Conservation (phyloP, 2,113 vertebrate species). For the Eurystomus gularis region DNA sequence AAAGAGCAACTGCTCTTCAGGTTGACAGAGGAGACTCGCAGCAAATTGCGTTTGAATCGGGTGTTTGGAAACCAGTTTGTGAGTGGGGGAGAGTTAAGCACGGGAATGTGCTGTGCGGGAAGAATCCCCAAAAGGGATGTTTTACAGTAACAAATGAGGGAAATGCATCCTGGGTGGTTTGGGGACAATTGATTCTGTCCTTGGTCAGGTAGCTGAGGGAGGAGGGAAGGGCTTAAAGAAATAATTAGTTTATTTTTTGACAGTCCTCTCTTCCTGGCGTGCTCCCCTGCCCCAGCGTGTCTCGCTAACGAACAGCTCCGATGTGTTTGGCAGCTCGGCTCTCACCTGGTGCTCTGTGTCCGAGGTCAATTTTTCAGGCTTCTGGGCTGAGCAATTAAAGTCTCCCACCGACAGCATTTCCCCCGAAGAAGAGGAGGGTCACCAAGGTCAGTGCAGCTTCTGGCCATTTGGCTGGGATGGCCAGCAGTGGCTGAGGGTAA, state of each 20-base stretch:
- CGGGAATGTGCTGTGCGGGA: not conserved
- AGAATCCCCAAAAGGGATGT: not conserved
- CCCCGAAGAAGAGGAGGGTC: too few species aligned
- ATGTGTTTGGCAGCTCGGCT: not conserved
- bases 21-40: not conserved
- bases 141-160: not conserved
- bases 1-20: not conserved
- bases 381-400: not conserved
- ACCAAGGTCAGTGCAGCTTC: not conserved
- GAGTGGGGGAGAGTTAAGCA: not conserved
- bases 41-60: not conserved
- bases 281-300: too few species aligned
- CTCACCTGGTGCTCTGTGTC: not conserved
- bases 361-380: not conserved
- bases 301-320: not conserved
- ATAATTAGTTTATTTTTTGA: not conserved
- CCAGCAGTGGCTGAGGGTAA: fast-evolving
- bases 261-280: not conserved
- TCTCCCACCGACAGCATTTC: not conserved
- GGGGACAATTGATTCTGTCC: not conserved
- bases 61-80: not conserved
- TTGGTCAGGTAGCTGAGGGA: not conserved
- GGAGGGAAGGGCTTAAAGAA: not conserved
- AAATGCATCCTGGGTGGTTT: not conserved
- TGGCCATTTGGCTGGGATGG: not conserved